Percentiles rank a stretch among this genome's conserved stretches.
Evolutionary conservation across 2,888 invertebrate genomes (phyloP).

Genomic region (Lacanobia oleracea): DNA sequence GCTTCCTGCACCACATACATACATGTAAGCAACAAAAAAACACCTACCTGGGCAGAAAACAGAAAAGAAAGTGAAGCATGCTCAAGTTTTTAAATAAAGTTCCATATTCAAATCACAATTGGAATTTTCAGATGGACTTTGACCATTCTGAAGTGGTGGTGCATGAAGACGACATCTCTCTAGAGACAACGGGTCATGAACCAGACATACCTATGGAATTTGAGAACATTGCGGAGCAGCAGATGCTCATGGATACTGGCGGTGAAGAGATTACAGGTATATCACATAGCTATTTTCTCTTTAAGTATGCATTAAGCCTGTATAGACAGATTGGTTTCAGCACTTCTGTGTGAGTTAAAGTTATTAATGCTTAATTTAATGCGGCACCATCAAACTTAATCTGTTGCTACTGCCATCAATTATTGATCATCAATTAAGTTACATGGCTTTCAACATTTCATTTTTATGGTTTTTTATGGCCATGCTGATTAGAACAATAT

Average conservation of each 20-base stretch:
- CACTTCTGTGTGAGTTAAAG: too few species aligned
- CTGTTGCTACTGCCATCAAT: not conserved
- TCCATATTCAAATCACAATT: not conserved
- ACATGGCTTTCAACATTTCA: not conserved
- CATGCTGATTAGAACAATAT: not conserved
- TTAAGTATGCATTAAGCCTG: too few species aligned
- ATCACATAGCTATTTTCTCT: not conserved
- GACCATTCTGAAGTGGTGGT: conserved; percentile 80
- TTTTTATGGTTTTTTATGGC: not conserved
- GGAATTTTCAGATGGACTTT: conserved; percentile 81
- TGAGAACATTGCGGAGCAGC: conserved; percentile 82
- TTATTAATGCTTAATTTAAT: not conserved
- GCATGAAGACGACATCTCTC: conserved; percentile 78
- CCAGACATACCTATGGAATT: conserved; percentile 84
- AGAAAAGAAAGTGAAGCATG: not conserved
- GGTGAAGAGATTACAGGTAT: conserved; percentile 86
- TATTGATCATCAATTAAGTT: not conserved
- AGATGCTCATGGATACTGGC: conserved; percentile 84
- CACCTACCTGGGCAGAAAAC: too few species aligned
- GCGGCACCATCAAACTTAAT: not conserved
- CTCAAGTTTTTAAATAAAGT: not conserved
- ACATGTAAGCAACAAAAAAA: not conserved
- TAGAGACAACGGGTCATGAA: conserved; percentile 75
- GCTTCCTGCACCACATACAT: not conserved
- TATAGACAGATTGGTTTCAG: too few species aligned